A percentile compares a stretch with the other conserved stretches of the same genome.
phyloP scores from a whole-genome alignment of 2,888 invertebrate species.

The Melieria crassipennis region DNA sequence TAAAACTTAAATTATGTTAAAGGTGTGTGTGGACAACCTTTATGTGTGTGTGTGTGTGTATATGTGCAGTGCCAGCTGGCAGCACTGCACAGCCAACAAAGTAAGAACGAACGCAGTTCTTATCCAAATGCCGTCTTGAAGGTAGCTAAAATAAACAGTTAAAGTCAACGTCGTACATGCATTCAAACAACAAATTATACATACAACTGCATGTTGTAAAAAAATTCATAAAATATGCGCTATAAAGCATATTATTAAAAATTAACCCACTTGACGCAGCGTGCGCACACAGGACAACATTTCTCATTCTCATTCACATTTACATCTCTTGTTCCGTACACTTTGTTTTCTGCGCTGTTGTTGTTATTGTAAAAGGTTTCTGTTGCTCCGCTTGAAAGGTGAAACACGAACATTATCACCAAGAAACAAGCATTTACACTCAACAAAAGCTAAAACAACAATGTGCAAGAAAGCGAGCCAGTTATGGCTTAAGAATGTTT shows the following conservation, averaged over 20 bases:
- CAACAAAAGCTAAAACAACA: too few relatives aligned
- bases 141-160: too few relatives aligned
- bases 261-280: constrained; percentile 17
- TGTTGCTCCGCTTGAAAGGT: neutral
- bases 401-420: neutral
- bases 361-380: neutral
- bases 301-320: too few relatives aligned
- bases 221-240: neutral
- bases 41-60: neutral
- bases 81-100: neutral
- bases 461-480: too few relatives aligned
- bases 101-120: neutral
- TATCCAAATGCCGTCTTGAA: too few relatives aligned
- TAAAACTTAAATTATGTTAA: neutral
- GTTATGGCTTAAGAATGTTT: too few relatives aligned
- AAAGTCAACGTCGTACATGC: too few relatives aligned
- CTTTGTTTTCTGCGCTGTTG: neutral
- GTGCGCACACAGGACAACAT: constrained; percentile 6
- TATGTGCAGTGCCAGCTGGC: neutral
- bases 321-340: too few relatives aligned
- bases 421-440: constrained; percentile 2
- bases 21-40: neutral
- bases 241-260: neutral
- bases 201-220: neutral
- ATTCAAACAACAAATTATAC: neutral